A percentile compares a stretch with the other conserved stretches of the same genome.
These are phyloP conservation scores for Otocyon megalotis DNA, from an alignment of 2,113 vertebrate species.

Conservation along the genomic window DNA sequence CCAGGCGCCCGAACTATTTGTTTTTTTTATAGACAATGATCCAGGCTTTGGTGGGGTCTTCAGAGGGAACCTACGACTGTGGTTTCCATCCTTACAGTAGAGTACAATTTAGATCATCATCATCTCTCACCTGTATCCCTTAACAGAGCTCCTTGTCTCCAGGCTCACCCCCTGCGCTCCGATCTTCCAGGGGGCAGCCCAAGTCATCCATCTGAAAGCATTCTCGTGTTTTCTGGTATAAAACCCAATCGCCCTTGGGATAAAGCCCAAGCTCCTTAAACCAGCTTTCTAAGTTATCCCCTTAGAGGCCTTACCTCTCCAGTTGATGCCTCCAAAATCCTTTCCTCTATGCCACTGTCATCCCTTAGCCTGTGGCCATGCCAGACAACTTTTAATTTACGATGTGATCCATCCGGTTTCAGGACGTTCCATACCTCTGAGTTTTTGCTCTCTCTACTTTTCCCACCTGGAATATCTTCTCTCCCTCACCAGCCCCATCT, in stretches of 20 bases:
- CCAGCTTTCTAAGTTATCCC: not conserved
- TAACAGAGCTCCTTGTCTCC: not conserved
- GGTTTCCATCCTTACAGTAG: not conserved
- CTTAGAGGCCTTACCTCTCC: not conserved
- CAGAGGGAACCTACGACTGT: not conserved
- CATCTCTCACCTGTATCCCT: not conserved
- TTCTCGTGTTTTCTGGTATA: not conserved
- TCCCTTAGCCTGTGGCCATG: not conserved
- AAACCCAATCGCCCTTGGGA: not conserved
- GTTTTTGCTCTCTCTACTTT: not conserved
- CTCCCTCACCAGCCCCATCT: not conserved
- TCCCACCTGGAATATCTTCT: not conserved
- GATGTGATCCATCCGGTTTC: not conserved
- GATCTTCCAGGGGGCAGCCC: not conserved
- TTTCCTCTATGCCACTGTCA: not conserved
- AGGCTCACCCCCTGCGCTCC: accelerated
- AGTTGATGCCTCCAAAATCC: not conserved
- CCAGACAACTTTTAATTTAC: not conserved
- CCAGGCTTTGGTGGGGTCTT: not conserved
- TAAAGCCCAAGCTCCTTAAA: not conserved
- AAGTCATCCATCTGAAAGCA: not conserved
- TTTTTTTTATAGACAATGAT: not conserved
- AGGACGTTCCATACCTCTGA: not conserved
- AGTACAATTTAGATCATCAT: not conserved
- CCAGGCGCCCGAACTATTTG: not conserved